Evolutionary conservation across 2,113 vertebrate species (phyloP).

Genomic region (Benitochromis conjunctus): DNA sequence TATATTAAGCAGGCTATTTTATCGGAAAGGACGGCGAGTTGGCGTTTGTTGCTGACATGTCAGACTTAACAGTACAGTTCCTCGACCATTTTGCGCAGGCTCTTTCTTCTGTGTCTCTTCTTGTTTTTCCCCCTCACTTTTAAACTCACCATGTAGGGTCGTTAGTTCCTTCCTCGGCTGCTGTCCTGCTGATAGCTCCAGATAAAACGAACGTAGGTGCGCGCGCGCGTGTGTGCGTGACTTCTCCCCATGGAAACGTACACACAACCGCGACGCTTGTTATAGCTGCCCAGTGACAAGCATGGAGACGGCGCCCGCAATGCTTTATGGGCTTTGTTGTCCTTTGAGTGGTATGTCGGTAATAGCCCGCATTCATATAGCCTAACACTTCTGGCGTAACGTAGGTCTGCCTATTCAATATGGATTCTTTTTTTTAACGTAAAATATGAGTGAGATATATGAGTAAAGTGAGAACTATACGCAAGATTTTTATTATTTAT

Average conservation of each 20-base stretch:
- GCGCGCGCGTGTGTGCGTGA: not conserved
- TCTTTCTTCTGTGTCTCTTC: not conserved
- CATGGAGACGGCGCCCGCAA: not conserved
- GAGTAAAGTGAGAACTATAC: not conserved
- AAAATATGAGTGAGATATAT: too few relatives aligned
- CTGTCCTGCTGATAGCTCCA: slow-evolving; percentile 27
- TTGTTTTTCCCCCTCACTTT: not conserved
- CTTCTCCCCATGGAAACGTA: slow-evolving; percentile 66
- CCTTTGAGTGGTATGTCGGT: not conserved
- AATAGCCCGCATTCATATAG: not conserved
- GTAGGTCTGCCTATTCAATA: not conserved
- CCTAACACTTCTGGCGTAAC: not conserved
- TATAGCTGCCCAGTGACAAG: not conserved
- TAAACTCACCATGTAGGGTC: slow-evolving; percentile 57
- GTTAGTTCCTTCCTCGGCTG: not conserved
- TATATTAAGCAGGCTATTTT: not conserved
- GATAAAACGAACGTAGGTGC: not conserved
- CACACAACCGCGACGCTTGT: slow-evolving; percentile 32
- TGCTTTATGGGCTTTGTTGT: slow-evolving; percentile 60
- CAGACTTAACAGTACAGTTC: not conserved
- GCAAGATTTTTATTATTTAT: not conserved
- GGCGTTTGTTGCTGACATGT: not conserved
- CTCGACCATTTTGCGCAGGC: not conserved
- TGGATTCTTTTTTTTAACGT: not conserved
- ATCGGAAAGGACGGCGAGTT: not conserved